Base-by-base conservation (phyloP, 2,797 vertebrate genomes). In the Falco berigora region DNA sequence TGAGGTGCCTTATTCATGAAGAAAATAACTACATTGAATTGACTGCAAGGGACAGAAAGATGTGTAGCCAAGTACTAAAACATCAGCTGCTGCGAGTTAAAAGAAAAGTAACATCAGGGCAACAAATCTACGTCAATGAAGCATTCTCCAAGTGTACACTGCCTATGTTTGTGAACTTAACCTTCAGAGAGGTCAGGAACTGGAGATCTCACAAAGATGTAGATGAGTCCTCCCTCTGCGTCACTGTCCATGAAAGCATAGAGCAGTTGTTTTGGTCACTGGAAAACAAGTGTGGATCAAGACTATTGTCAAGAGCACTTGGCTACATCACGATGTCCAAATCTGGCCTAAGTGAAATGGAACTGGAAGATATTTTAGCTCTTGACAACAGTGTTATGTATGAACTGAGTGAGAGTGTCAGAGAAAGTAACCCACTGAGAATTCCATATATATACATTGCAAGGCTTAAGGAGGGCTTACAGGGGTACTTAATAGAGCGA, bases 201-300 rank as follows among this genome's bases (percentile, higher is more conserved):
- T 99, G 99, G 99, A 97, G 99, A 95, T 99, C 99, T 74, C 99
- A 99, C 97, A 99, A 99, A 98, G 99, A 99, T 22, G 99, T 99
- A 18, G 98, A 99, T 16, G 99, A 99, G 78, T 98, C 98, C 64
- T 99, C 99, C 22, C 98, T 99, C 86, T 99, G 98, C 84, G 98
- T 99, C 56, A 99, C 99, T 3, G 99, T 99, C 67, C 99, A 99
- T 17, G 99, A 99, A 92, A 99, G 99, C 93, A 99, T 99, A 89
- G 99, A 99, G 86, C 99, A 99, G 77, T 98, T 99, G 38, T 99
- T 99, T 95, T 99, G 99, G 98, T 99, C 99, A 22, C 97, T 99
- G 71, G 99, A 99, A 97, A 99, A 98, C 88, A 99, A 98, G 85
- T 98, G 99, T 89, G 99, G 99, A 36, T 98, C 99, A 78, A 98